Evolutionary conservation across 2,113 vertebrate species (phyloP), one percentile per base, ranked within the genome.

Genomic region (Fregetta grallaria): DNA sequence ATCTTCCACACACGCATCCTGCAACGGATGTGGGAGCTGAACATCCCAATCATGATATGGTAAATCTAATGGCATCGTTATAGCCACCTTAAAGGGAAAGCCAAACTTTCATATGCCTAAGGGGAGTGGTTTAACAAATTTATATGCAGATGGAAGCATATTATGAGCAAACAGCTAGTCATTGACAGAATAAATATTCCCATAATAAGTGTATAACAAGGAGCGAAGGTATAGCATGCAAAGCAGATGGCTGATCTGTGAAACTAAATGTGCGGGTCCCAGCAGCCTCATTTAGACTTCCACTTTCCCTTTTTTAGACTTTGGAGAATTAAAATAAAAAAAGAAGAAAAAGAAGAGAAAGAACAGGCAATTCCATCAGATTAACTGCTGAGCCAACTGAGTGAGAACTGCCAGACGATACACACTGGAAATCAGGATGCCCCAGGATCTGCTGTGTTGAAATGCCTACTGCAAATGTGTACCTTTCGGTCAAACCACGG

Each of bases 71-170:
- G 52, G 56, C n/a, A 42, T 19, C 84, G 73, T 92, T 95, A 90
- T 27, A 81, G 70, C 80, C 85, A 81, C 44, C 88, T 95, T 91
- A 78, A 55, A 94, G 86, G 83, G 90, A 97, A 97, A 95, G 81
- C 18, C 94, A 95, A 95, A 91, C 68, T 90, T 93, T 93, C 88
- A 91, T 83, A 67, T 92, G 86, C 96, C 91, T 79, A 93, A 84
- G 42, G 91, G 85, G 94, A 97, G 82, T 45, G 67, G 90, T 96
- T 98, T 96, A 91, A 94, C 72, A 96, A 81, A 96, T 97, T 96
- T 95, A 98, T 91, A 97, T 96, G 96, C 79, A 94, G 90, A 90
- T 94, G 84, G 96, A 96, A 97, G 66, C 52, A 73, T 90, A 97
- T 84, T 72, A 86, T 80, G 81, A 92, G 55, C 67, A 97, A 95